Percentiles rank a stretch among this genome's conserved stretches.
These are phyloP conservation scores for Galbula dea DNA, from an alignment of 2,113 vertebrate genomes.

Conservation along the genomic window DNA sequence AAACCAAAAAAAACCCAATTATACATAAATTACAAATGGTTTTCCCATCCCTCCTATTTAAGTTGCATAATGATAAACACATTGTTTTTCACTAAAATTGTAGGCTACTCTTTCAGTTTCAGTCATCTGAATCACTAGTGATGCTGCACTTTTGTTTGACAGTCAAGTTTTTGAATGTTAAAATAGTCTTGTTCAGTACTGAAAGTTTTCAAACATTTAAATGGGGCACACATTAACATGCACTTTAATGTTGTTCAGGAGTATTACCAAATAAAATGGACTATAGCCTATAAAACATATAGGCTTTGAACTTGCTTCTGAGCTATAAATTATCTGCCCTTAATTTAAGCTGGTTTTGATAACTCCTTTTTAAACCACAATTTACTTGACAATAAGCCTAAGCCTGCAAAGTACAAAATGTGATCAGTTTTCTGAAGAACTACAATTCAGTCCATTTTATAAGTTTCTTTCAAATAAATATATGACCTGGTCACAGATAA, in stretches of 20 bases:
- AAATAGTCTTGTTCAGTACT: not conserved
- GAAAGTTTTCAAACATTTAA: not conserved
- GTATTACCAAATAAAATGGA: not conserved
- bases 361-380: not conserved
- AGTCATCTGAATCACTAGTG: not conserved
- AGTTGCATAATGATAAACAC: not conserved
- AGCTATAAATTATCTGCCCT: not conserved
- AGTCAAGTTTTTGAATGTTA: not conserved
- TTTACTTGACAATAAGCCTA: not conserved
- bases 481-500: not conserved
- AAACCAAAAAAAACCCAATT: not conserved
- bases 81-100: not conserved
- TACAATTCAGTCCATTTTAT: not conserved
- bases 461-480: conserved; percentile 3
- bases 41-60: not conserved
- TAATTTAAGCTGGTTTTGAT: not conserved
- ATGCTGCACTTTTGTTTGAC: not conserved
- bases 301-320: not conserved
- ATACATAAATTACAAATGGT: not conserved
- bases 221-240: not conserved
- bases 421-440: not conserved
- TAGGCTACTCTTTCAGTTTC: not conserved
- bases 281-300: not conserved
- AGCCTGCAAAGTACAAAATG: not conserved
- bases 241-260: not conserved